Conservation (phyloP, 2,113 vertebrate genomes). For the Sciurus niger region DNA sequence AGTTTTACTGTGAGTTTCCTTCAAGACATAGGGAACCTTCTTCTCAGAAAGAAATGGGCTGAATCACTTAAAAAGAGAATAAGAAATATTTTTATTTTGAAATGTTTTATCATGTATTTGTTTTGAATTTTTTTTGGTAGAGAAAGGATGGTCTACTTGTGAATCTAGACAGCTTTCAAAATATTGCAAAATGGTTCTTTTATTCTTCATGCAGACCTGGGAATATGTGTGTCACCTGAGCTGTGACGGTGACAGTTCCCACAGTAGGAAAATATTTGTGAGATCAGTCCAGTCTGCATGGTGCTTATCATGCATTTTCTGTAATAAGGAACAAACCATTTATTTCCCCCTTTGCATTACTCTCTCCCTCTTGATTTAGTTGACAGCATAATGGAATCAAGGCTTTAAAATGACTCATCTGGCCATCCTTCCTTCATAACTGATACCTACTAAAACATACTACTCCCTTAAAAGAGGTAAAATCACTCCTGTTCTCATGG, state of each 20-base stretch:
- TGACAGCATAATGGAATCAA: constrained; percentile 84
- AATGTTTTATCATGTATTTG: constrained; percentile 65
- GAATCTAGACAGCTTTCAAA: constrained; percentile 85
- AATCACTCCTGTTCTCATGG: background rate
- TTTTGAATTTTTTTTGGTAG: constrained; percentile 73
- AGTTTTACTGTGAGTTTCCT: constrained; percentile 67
- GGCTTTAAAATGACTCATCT: constrained; percentile 84
- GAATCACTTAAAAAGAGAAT: background rate
- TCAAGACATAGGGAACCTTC: background rate
- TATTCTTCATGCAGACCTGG: constrained; percentile 75
- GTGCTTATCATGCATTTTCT: constrained; percentile 85
- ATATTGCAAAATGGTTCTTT: constrained; percentile 79
- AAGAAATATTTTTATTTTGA: constrained; percentile 59
- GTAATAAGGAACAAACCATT: constrained; percentile 81
- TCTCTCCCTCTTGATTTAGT: constrained; percentile 85
- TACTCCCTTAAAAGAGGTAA: background rate
- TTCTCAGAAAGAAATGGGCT: constrained; percentile 40
- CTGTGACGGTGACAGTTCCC: constrained; percentile 77
- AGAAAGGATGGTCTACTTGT: constrained; percentile 52
- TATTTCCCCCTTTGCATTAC: constrained; percentile 85
- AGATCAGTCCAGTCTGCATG: constrained; percentile 76
- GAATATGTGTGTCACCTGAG: constrained; percentile 66
- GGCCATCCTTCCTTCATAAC: constrained; percentile 73
- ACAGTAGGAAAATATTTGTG: constrained; percentile 87
- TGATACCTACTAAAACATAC: background rate